These are phyloP conservation scores for Tragelaphus strepsiceros DNA, from an alignment of 2,113 vertebrate genomes.

Conservation along the genomic window DNA sequence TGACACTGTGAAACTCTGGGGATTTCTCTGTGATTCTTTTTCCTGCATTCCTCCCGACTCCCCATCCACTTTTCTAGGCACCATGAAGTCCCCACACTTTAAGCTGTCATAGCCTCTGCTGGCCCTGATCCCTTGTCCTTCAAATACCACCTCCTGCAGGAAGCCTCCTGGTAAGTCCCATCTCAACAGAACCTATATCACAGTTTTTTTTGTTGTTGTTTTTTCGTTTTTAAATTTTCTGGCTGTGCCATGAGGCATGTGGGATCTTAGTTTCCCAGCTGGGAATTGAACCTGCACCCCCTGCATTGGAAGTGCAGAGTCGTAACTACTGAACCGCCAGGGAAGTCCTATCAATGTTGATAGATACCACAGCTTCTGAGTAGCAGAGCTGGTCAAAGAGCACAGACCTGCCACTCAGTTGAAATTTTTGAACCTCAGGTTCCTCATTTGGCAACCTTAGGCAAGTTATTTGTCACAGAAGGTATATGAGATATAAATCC, in stretches of 20 bases:
- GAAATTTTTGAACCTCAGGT: neutral
- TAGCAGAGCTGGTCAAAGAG: neutral
- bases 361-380: neutral
- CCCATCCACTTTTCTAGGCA: neutral
- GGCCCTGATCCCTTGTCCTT: neutral
- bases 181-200: neutral
- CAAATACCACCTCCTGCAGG: neutral
- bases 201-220: neutral
- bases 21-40: neutral
- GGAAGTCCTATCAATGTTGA: neutral
- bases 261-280: neutral
- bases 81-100: neutral
- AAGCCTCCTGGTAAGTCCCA: neutral
- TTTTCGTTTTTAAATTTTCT: neutral
- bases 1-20: neutral
- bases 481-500: neutral
- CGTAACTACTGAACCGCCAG: neutral
- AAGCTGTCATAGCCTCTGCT: neutral
- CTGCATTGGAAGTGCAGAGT: neutral
- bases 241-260: neutral
- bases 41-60: neutral
- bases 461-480: neutral
- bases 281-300: neutral
- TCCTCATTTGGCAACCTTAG: neutral
- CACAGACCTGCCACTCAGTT: neutral